Percentiles rank a stretch among this genome's conserved stretches.
These are phyloP conservation scores for Polia nebulosa DNA, from an alignment of 2,888 invertebrate species.

Conservation along the genomic window DNA sequence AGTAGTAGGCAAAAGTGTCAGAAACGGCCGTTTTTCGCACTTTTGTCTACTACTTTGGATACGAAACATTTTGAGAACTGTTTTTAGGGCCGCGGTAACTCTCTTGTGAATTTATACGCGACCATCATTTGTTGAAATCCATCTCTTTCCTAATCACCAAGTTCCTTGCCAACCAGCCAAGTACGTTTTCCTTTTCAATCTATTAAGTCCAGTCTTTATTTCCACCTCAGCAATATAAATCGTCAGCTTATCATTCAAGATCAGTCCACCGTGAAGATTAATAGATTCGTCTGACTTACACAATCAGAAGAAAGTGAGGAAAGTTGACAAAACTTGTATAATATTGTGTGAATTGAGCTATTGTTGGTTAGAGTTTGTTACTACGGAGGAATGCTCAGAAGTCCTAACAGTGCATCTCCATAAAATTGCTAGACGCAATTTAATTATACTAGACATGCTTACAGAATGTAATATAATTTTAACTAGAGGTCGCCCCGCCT, in stretches of 20 bases:
- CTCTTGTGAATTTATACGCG: no score
- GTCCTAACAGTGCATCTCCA: background rate
- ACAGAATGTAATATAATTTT: background rate
- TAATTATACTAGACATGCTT: background rate
- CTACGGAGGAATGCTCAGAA: conserved; percentile 17
- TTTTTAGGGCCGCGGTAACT: no score
- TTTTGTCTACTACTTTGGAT: no score
- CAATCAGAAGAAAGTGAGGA: conserved; percentile 64
- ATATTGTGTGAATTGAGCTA: conserved; percentile 62
- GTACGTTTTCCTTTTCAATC: background rate
- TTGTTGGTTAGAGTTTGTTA: conserved; percentile 21
- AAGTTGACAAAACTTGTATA: conserved; percentile 66
- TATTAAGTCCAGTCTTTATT: background rate
- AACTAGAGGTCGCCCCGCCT: no score
- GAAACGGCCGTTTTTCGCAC: no score
- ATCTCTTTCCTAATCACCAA: background rate
- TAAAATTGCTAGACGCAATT: background rate
- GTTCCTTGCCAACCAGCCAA: background rate
- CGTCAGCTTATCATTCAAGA: conserved; percentile 8
- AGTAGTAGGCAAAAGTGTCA: no score
- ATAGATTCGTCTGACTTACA: conserved; percentile 42
- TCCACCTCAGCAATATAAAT: background rate
- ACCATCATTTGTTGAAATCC: no score
- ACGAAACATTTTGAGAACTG: no score
- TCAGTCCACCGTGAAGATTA: conserved; percentile 38